These are phyloP conservation scores for Helostoma temminkii DNA, from an alignment of 2,797 vertebrate species.

Conservation along the genomic window DNA sequence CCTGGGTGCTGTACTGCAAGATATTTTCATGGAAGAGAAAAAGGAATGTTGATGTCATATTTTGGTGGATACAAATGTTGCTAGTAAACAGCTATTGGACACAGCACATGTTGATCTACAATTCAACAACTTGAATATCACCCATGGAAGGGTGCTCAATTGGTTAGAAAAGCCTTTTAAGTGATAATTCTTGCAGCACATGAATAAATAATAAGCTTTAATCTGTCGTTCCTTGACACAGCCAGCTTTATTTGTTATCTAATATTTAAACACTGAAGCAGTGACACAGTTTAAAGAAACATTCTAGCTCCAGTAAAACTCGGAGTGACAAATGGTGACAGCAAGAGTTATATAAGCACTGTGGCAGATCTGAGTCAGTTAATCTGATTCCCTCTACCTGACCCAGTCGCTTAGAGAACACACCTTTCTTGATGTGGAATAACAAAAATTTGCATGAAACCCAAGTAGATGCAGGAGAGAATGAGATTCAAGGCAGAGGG, in stretches of 20 bases:
- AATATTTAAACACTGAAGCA: constrained; percentile 22
- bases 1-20: too few species aligned
- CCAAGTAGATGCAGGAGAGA: constrained; percentile 53
- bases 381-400: constrained; percentile 60
- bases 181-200: constrained; percentile 6
- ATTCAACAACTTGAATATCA: constrained; percentile 20
- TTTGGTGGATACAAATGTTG: too few species aligned
- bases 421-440: constrained; percentile 61
- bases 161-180: constrained; percentile 3
- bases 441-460: constrained; percentile 68
- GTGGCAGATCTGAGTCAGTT: constrained; percentile 57
- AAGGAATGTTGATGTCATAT: too few species aligned
- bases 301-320: constrained; percentile 22
- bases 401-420: constrained; percentile 53
- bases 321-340: constrained; percentile 53
- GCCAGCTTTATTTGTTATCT: constrained; percentile 19
- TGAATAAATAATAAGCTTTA: constrained; percentile 19
- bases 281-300: constrained; percentile 5
- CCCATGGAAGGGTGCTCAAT: constrained; percentile 3
- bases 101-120: constrained; percentile 6
- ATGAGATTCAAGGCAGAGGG: constrained; percentile 57
- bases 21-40: too few species aligned
- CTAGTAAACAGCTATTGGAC: too few species aligned
- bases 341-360: constrained; percentile 48
- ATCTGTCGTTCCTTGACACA: constrained; percentile 11